Evolutionary conservation across 2,888 invertebrate species (phyloP).

Genomic region (Diplolepis rosae): DNA sequence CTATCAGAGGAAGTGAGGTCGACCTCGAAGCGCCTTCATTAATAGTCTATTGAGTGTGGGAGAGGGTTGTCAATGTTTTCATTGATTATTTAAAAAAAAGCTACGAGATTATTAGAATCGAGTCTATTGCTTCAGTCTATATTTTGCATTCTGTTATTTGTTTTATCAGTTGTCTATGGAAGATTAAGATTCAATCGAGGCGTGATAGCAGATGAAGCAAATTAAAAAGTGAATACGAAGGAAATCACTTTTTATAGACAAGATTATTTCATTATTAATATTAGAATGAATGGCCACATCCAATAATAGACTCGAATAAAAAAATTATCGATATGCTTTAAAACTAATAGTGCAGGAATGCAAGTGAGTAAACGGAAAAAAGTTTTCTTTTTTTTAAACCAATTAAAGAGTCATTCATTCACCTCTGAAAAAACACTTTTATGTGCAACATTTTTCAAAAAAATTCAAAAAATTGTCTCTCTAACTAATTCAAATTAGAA

Average conservation of each 20-base stretch:
- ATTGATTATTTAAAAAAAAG: slow-evolving; percentile 29
- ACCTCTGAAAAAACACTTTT: too few relatives aligned
- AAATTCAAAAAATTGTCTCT: too few relatives aligned
- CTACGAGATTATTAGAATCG: slow-evolving; percentile 2
- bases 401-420: too few relatives aligned
- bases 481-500: too few relatives aligned
- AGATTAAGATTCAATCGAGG: slow-evolving; percentile 27
- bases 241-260: neutral
- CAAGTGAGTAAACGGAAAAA: too few relatives aligned
- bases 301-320: too few relatives aligned
- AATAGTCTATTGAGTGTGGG: slow-evolving; percentile 24
- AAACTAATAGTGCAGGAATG: too few relatives aligned
- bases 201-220: slow-evolving; percentile 5
- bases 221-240: neutral
- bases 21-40: slow-evolving; percentile 56
- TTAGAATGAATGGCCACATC: neutral
- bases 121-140: slow-evolving; percentile 20
- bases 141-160: neutral
- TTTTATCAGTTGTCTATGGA: slow-evolving; percentile 14
- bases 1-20: slow-evolving; percentile 74
- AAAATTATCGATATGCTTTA: too few relatives aligned
- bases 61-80: slow-evolving; percentile 4
- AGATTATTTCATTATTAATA: slow-evolving; percentile 9
- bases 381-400: too few relatives aligned
- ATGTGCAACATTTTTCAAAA: too few relatives aligned